phyloP scores from a whole-genome alignment of 2,797 vertebrate species.

The Ara ararauna region DNA sequence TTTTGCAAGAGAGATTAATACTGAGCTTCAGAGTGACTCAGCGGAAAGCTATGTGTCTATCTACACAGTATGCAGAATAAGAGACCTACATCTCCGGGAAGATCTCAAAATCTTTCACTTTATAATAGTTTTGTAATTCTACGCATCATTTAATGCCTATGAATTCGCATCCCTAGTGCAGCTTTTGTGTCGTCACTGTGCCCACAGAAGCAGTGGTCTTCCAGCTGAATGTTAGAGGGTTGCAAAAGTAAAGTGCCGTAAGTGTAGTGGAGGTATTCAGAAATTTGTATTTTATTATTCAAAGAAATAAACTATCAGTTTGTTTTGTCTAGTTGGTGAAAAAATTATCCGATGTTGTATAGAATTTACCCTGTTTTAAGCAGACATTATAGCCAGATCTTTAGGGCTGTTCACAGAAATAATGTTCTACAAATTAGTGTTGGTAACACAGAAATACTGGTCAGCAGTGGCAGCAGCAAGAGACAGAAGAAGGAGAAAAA shows the following conservation, averaged over 20 bases:
- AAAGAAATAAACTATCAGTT: background rate
- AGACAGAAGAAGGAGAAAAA: background rate
- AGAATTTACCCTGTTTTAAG: background rate
- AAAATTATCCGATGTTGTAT: background rate
- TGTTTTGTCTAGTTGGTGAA: background rate
- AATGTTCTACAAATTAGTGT: background rate
- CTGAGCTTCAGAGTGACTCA: background rate
- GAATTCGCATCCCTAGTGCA: background rate
- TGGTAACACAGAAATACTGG: background rate
- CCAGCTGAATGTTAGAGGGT: background rate
- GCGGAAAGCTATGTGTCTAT: background rate
- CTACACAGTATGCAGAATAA: background rate
- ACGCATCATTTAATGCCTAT: background rate
- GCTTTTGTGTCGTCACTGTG: background rate
- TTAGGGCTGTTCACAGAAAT: background rate
- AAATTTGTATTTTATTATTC: background rate
- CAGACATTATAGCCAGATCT: background rate
- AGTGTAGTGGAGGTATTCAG: background rate
- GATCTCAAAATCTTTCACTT: background rate
- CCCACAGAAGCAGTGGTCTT: background rate
- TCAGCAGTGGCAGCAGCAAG: background rate
- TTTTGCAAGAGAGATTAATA: background rate
- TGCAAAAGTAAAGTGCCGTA: background rate
- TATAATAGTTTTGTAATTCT: background rate
- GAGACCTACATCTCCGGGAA: background rate